Percentiles rank a stretch among this genome's conserved stretches.
Conservation (phyloP, 2,797 vertebrate species). For the Rhabdophis nuchalis region DNA sequence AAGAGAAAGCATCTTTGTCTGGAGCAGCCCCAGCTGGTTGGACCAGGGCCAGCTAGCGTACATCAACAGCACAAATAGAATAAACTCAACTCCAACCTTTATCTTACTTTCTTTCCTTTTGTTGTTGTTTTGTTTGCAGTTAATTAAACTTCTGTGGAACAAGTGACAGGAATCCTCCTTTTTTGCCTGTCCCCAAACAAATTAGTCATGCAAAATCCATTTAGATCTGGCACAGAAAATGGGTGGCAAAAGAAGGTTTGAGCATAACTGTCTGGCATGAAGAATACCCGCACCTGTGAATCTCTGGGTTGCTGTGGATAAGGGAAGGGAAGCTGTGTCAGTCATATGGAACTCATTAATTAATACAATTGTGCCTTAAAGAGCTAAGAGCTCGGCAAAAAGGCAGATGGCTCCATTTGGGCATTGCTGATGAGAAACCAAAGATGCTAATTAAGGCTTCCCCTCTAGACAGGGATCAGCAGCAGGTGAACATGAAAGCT, state of each 20-base stretch:
- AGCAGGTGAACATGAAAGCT: background rate
- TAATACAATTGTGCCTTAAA: conserved; percentile 43
- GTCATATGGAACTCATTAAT: conserved; percentile 40
- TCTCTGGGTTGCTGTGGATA: background rate
- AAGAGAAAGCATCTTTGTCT: background rate
- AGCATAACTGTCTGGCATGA: background rate
- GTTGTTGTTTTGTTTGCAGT: background rate
- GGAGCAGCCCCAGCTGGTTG: background rate
- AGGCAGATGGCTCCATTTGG: conserved; percentile 37
- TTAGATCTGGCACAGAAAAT: conserved; percentile 16
- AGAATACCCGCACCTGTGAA: conserved; percentile 22
- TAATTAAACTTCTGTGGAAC: background rate
- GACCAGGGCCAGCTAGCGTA: background rate
- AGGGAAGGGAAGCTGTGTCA: conserved; percentile 2
- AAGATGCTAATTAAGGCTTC: conserved; percentile 4
- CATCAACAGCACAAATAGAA: background rate
- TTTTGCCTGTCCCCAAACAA: background rate
- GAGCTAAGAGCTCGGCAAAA: conserved; percentile 8
- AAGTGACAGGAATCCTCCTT: background rate
- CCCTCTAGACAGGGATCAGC: conserved; percentile 21
- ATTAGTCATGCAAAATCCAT: conserved; percentile 13
- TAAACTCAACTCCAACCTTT: background rate
- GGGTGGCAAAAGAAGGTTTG: background rate
- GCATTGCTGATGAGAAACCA: conserved; percentile 43
- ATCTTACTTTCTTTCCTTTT: background rate